Conservation (phyloP, 2,888 invertebrate genomes). For the Schizaphis graminum region DNA sequence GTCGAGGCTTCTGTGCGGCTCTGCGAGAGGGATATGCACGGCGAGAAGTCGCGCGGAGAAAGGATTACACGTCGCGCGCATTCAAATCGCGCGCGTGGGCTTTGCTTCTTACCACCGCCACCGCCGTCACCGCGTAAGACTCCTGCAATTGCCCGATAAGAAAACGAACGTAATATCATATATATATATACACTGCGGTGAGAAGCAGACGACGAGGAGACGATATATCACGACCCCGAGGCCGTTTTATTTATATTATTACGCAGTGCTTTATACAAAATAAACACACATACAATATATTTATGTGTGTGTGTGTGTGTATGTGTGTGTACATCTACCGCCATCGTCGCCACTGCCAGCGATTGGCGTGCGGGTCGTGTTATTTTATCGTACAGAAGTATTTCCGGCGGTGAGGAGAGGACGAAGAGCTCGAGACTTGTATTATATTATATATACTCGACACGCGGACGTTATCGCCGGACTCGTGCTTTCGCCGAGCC, state of each 20-base stretch:
- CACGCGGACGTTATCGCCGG: neutral
- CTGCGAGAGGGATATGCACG: neutral
- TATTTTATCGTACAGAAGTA: neutral
- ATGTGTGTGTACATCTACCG: neutral
- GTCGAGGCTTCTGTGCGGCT: neutral
- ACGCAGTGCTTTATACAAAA: neutral
- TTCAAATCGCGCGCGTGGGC: constrained; percentile 34
- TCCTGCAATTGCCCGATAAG: constrained; percentile 51
- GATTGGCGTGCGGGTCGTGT: neutral
- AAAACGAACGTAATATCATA: constrained; percentile 19
- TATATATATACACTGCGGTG: neutral
- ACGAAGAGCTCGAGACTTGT: neutral
- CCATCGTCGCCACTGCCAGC: neutral
- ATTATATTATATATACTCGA: neutral
- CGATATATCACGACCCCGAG: constrained; percentile 27
- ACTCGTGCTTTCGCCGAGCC: neutral
- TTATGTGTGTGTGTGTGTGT: neutral
- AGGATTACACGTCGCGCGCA: constrained; percentile 23
- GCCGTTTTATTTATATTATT: constrained; percentile 25
- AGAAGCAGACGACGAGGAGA: neutral
- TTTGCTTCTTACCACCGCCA: neutral
- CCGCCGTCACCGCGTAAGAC: neutral
- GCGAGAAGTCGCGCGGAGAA: neutral
- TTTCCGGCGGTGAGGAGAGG: neutral
- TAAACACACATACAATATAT: neutral